Evolutionary conservation across 2,113 vertebrate genomes (phyloP).

Genomic region (Collichthys lucidus): DNA sequence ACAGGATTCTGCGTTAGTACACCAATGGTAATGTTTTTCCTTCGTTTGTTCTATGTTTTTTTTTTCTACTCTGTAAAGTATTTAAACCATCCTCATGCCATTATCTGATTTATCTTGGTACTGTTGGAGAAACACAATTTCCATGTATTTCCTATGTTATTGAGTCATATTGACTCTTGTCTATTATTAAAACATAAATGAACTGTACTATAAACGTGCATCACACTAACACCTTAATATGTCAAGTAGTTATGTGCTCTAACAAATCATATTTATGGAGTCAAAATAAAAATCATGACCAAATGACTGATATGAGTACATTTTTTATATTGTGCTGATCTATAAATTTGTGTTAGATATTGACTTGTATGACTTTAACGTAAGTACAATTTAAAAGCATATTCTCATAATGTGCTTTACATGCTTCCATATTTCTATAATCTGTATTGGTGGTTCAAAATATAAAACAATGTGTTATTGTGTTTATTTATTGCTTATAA

Average conservation of each 20-base stretch:
- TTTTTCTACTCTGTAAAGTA: constrained; percentile 79
- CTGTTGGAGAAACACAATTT: constrained; percentile 42
- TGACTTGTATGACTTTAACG: not conserved
- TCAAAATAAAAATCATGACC: constrained; percentile 59
- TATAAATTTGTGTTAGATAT: not conserved
- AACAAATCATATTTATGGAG: constrained; percentile 71
- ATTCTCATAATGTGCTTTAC: not conserved
- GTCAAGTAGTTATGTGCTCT: constrained; percentile 30
- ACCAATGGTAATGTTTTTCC: constrained; percentile 35
- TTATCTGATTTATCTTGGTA: constrained; percentile 43
- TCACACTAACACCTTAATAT: constrained; percentile 43
- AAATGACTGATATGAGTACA: not conserved
- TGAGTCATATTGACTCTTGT: constrained; percentile 87
- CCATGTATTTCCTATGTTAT: constrained; percentile 59
- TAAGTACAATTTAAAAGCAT: not conserved
- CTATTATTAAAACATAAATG: constrained; percentile 51
- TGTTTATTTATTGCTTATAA: not conserved
- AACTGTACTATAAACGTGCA: constrained; percentile 66
- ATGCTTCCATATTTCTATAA: not conserved
- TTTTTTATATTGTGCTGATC: not conserved
- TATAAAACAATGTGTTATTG: not conserved
- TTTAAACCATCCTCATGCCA: constrained; percentile 75
- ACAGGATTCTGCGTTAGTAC: constrained; percentile 19
- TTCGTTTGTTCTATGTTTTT: constrained; percentile 55
- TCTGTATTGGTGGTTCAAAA: not conserved